Base-by-base conservation (phyloP, 2,888 invertebrate genomes). In the Odontocolon sp. region DNA sequence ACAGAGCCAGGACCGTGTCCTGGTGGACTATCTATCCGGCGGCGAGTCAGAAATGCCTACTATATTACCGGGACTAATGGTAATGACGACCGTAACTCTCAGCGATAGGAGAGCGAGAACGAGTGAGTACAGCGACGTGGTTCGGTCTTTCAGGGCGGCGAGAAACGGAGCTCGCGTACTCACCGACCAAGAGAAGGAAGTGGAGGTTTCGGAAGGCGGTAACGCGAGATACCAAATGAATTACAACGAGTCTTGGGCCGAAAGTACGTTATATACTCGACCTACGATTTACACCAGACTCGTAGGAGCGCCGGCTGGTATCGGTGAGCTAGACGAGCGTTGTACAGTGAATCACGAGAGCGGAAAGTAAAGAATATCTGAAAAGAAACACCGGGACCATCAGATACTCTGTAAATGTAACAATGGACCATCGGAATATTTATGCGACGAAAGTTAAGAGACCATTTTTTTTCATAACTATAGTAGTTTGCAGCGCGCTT, bases 71-170 rank as follows among this genome's bases (percentile, higher is more conserved):
- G 74, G 80, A 80, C 84, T 83, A 84, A 85, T 85, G 84, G 85
- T 86, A 87, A 87, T 84, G 85, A 84, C 80, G 84, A 85, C 83
- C 86, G 85, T 87, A 87, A 88, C 85, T 87, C 84, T 83, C 80
- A 74, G 80, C 82, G 87, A 87, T 84, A 86, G 80, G 73, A 40
- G 26, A 61, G 54, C 36, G 23, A 40, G 69, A 64, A 45, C 38
- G 26, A 64, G 57, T 23, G 66, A 50, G 14, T 47, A 47, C 31
- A 26, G 38, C 64, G 28, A 54, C 38, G 38, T 68, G 47, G 54
- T 50, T 40, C 50, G 57, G 36, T 31, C 38, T 57, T 21, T 26
- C 14, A 21, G 0, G 47, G n/a, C 23, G 26, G 9, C 36, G 67
- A 59, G 56, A 64, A 67, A 52, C 36, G 47, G 52, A 67, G 50